These are phyloP conservation scores for Amphipyra berbera DNA, from an alignment of 2,888 invertebrate species.

Conservation along the genomic window DNA sequence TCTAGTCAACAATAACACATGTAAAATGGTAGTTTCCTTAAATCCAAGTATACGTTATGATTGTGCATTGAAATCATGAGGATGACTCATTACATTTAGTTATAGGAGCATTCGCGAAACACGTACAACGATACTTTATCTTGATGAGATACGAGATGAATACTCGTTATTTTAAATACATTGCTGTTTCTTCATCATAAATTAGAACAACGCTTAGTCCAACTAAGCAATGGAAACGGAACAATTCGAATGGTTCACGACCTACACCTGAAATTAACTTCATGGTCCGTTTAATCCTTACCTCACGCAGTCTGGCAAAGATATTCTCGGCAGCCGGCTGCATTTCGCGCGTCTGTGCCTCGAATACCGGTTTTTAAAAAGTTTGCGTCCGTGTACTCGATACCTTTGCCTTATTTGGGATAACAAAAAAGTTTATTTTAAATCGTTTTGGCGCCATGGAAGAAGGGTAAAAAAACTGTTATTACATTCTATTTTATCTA, in stretches of 20 bases:
- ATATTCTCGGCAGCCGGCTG: constrained; percentile 79
- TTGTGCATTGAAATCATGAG: constrained; percentile 36
- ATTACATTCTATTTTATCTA: neutral
- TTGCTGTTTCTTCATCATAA: constrained; percentile 29
- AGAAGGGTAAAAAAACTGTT: constrained; percentile 65
- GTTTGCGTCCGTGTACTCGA: constrained; percentile 57
- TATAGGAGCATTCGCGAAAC: constrained; percentile 24
- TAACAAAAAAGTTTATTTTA: constrained; percentile 54
- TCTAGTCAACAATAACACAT: constrained; percentile 44
- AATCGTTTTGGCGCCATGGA: constrained; percentile 73
- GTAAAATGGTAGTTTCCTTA: constrained; percentile 55
- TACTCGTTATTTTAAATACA: constrained; percentile 13
- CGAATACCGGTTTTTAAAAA: constrained; percentile 72
- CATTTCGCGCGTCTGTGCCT: constrained; percentile 62
- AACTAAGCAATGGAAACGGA: constrained; percentile 54
- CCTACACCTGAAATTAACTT: constrained; percentile 41
- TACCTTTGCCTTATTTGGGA: constrained; percentile 59
- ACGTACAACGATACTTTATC: constrained; percentile 10
- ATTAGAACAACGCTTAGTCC: constrained; percentile 2
- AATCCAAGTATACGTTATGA: constrained; percentile 34
- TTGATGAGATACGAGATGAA: constrained; percentile 16
- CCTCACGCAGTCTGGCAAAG: constrained; percentile 77
- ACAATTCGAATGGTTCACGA: constrained; percentile 23
- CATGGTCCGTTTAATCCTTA: constrained; percentile 60
- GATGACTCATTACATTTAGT: constrained; percentile 47